Conservation (phyloP, 1,140 invertebrate species). For the Bombus terrestris region DNA sequence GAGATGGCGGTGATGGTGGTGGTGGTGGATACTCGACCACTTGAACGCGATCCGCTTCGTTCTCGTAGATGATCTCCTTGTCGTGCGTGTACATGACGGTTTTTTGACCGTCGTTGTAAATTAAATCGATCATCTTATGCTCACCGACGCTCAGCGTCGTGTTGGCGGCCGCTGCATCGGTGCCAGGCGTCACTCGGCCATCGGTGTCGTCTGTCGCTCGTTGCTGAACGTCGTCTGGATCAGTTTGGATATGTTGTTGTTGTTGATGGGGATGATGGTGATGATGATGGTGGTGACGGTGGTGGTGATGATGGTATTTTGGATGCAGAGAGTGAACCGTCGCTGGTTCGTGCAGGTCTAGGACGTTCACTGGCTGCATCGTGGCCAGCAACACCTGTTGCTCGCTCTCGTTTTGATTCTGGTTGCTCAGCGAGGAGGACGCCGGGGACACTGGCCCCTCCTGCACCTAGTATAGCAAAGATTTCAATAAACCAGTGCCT, state of each 20-base stretch:
- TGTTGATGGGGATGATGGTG: constrained; percentile 76
- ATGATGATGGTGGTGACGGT: constrained; percentile 73
- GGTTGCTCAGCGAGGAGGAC: constrained; percentile 80
- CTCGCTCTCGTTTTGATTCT: constrained; percentile 80
- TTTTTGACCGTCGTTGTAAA: constrained; percentile 91
- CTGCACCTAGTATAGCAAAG: constrained; percentile 68
- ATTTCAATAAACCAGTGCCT: no score
- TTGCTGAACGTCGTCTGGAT: constrained; percentile 64
- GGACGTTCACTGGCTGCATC: constrained; percentile 88
- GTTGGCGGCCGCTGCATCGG: constrained; percentile 79
- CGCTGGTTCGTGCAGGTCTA: constrained; percentile 85
- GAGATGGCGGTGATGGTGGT: constrained; percentile 83
- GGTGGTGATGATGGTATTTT: constrained; percentile 82
- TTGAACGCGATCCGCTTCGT: constrained; percentile 79
- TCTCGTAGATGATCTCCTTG: constrained; percentile 82
- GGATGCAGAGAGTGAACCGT: constrained; percentile 83
- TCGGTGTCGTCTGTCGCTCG: constrained; percentile 80
- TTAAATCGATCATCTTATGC: constrained; percentile 88
- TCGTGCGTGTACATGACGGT: constrained; percentile 89
- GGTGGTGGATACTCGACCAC: constrained; percentile 81
- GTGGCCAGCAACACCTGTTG: constrained; percentile 88
- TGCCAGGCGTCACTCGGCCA: constrained; percentile 84
- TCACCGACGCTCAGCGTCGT: constrained; percentile 85
- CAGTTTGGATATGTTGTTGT: constrained; percentile 64
- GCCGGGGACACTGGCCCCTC: constrained; percentile 80